Evolutionary conservation across 1,140 invertebrate species (phyloP), one percentile per base, ranked within the genome.

Genomic region (Copidosoma floridanum): DNA sequence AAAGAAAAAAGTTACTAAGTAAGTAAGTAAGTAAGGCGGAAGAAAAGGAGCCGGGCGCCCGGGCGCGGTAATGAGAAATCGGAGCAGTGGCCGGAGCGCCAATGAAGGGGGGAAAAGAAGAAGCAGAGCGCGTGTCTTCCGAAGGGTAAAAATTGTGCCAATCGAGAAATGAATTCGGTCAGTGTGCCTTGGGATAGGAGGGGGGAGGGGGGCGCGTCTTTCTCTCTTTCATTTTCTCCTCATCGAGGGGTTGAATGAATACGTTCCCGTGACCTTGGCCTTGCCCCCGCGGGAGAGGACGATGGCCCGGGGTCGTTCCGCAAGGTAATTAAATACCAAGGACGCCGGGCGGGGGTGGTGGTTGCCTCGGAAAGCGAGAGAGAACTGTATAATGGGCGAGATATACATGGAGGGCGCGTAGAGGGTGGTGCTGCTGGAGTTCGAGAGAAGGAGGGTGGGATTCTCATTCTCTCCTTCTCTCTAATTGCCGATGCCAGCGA

Each of bases 221-320:
- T 21, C 18, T 26, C 50, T 47, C 70, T 61, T 43, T 48, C 70
- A 70, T 68, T 68, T 64, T 65, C 67, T n/a, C 14, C 16, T 4
- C 11, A 14, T 1, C 38, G 26, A 44, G 68, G 69, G 68, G 69
- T 69, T 79, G 74, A 79, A 77, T 77, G 75, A 71, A 57, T 72
- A n/a, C n/a, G n/a, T n/a, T n/a, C n/a, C 76, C 72, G 72, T 74
- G 75, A 77, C 77, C 77, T 79, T 79, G 77, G 75, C 75, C 75
- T 12, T 12, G 29, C n/a, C n/a, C n/a, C n/a, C n/a, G 61, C 71
- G 4, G 3, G 8, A 68, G 71, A 72, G 71, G 71, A 68, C 68
- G 68, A 69, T 71, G 68, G 71, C 75, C 74, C 75, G 73, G 76
- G 76, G 73, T 74, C 72, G 74, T 12, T 20, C 16, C 14, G 73